Evolutionary conservation across 2,888 invertebrate species (phyloP), one percentile per base, ranked within the genome.

Genomic region (Rhodophaea formosa): DNA sequence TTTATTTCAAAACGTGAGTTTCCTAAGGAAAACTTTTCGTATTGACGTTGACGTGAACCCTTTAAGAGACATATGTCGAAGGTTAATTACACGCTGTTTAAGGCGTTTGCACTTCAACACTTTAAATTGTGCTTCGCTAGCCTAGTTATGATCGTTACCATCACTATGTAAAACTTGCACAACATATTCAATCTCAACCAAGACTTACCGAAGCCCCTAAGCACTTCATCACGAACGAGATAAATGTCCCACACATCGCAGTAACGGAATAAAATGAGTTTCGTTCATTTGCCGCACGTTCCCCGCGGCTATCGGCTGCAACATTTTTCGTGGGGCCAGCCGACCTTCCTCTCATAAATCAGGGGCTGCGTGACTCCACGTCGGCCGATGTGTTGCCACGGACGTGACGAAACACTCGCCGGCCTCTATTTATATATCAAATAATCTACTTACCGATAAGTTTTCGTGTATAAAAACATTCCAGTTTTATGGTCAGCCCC

Each of bases 281-380:
- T 78, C 74, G 78, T 80, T 80, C 79, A 77, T 80, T 81, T 79
- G 77, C 75, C 68, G 72, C 86, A 84, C 83, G 85, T 84, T 65
- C 64, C 72, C 70, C 77, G 75, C 79, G 80, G 83, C 80, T 84
- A 83, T 86, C 85, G 80, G 79, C 71, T 72, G 77, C 78, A 74
- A 76, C 78, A 80, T 84, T 84, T 84, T 80, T 78, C 78, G 75
- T 71, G 70, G 29, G 73, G 74, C 71, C 72, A 69, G 66, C 74
- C 72, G 75, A 72, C 76, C 81, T 80, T 79, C 80, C 82, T 77
- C 79, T 84, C 83, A 87, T 88, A 88, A 88, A 88, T 88, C 88
- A 88, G 75, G 69, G 66, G 68, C 77, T 60, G 69, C 88, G 86
- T 86, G 88, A 83, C 79, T 79, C 79, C 87, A 87, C 86, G 88